Evolutionary conservation across 2,113 vertebrate species (phyloP).

Genomic region (Eptatretus burgeri): DNA sequence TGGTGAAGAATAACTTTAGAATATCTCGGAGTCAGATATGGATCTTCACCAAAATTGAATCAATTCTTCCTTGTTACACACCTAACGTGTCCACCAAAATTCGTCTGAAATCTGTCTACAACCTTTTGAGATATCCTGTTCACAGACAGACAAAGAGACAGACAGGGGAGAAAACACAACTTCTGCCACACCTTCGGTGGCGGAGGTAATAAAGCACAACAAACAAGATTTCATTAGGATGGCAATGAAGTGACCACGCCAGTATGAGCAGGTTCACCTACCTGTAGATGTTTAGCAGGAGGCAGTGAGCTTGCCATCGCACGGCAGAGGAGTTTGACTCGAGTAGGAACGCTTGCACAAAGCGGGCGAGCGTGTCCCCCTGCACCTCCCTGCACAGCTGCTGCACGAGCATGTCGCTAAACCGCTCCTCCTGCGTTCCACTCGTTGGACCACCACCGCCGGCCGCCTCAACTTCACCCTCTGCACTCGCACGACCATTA

Average conservation of each 20-base stretch:
- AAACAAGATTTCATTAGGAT: too few relatives aligned
- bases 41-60: too few relatives aligned
- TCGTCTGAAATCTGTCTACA: too few relatives aligned
- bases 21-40: too few relatives aligned
- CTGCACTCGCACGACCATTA: neutral
- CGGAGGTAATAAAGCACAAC: too few relatives aligned
- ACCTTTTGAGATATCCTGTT: too few relatives aligned
- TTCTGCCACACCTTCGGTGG: too few relatives aligned
- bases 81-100: too few relatives aligned
- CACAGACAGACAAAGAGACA: too few relatives aligned
- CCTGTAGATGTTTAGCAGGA: constrained; percentile 89
- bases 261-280: constrained; percentile 12
- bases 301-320: constrained; percentile 89
- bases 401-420: constrained; percentile 72
- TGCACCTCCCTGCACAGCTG: constrained; percentile 93
- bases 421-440: constrained; percentile 48
- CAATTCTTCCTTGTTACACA: too few relatives aligned
- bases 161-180: too few relatives aligned
- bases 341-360: constrained; percentile 74
- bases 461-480: neutral
- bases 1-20: too few relatives aligned
- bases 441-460: neutral
- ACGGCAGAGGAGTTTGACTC: constrained; percentile 87
- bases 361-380: constrained; percentile 87
- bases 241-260: neutral